A percentile compares a stretch with the other conserved stretches of the same genome.
Conservation (phyloP, 2,888 invertebrate genomes). For the Callosobruchus maculatus region DNA sequence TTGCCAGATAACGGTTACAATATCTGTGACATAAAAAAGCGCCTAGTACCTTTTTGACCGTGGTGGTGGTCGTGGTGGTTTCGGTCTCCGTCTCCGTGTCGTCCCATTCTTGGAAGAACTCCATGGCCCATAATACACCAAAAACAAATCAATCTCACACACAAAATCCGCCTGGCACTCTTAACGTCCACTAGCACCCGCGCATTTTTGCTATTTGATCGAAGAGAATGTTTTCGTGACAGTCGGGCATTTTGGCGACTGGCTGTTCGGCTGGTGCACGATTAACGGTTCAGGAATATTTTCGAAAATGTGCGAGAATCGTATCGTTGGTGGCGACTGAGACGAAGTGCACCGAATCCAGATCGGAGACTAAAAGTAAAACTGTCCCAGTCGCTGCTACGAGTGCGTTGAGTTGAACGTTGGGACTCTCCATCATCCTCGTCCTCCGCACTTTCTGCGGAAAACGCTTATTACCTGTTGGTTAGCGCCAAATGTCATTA, state of each 20-base stretch:
- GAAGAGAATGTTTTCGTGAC: not conserved
- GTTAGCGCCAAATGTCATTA: not conserved
- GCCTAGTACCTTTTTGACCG: not conserved
- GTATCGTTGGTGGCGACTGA: too few relatives aligned
- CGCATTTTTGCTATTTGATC: not conserved
- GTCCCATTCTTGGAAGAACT: slow-evolving; percentile 50
- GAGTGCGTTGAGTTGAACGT: not conserved
- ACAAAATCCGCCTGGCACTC: slow-evolving; percentile 7
- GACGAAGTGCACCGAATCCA: not conserved
- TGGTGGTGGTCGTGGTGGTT: not conserved
- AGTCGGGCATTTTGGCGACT: not conserved
- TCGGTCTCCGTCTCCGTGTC: slow-evolving; percentile 5
- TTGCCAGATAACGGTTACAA: too few relatives aligned
- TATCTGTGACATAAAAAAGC: not conserved
- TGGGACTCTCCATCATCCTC: not conserved
- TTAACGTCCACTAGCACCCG: not conserved
- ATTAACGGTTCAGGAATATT: not conserved
- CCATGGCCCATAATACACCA: slow-evolving; percentile 46
- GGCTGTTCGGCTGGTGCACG: not conserved
- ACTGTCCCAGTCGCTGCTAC: not conserved
- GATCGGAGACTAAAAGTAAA: not conserved
- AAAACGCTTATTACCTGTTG: not conserved
- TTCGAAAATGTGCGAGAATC: not conserved
- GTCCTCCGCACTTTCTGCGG: not conserved
- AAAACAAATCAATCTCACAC: slow-evolving; percentile 9